Base-by-base conservation (phyloP, 2,888 invertebrate species). In the Tetropium fuscum region DNA sequence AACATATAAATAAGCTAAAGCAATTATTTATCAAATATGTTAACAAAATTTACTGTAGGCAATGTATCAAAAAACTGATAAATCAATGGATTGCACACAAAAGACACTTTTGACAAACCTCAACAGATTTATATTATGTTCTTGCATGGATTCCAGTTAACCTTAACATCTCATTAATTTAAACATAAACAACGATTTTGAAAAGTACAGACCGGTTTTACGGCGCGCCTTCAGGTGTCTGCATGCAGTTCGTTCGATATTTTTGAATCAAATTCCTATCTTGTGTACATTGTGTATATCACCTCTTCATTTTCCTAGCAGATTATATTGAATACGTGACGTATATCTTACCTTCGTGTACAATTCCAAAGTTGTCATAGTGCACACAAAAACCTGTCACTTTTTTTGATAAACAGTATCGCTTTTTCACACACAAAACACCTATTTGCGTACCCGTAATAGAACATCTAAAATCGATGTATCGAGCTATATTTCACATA, bases 291-390 rank as follows among this genome's bases (percentile, higher is more conserved):
- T n/a, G n/a, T n/a, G n/a, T n/a, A n/a, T n/a, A n/a, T n/a, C n/a
- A n/a, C n/a, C n/a, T n/a, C n/a, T n/a, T n/a, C n/a, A n/a, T n/a
- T n/a, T n/a, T n/a, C n/a, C n/a, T n/a, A n/a, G n/a, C n/a, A n/a
- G n/a, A n/a, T n/a, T n/a, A n/a, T n/a, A n/a, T n/a, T 4, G 34
- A 47, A 32, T 27, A 10, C 3, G 15, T 27, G 13, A 27, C 27
- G 44, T 27, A 6, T 25, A 34, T 19, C 22, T 71, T 73, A 78
- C 79, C 78, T 79, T 78, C 18, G 78, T 78, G 66, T 78, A 79
- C 27, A 78, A 66, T 63, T 79, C 78, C 62, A 72, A 56, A 43
- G 78, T 77, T 63, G 78, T 77, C 79, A 79, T 79, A 63, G 53
- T 66, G 55, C 10, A 15, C 16, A 34, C 34, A 40, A 51, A 48